Percentiles rank a stretch among this genome's conserved stretches.
phyloP scores from a whole-genome alignment of 2,113 vertebrate genomes.

The Mus musculus region GRCm39 chr5:129178001-129178500 shows the following conservation, averaged over 20 bases:
- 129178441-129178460: background rate
- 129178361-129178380: too few relatives aligned
- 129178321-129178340: background rate
- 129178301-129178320: background rate
- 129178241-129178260: background rate
- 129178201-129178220: background rate
- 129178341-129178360: too few relatives aligned
- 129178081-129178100: too few relatives aligned
- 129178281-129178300: background rate
- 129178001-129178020: background rate
- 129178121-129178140: accelerated
- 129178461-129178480: background rate
- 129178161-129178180: background rate
- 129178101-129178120: background rate
- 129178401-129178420: background rate
- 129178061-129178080: accelerated
- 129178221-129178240: background rate
- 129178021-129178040: accelerated
- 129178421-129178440: background rate
- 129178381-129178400: background rate
- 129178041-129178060: too few relatives aligned
- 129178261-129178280: background rate
- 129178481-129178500: too few relatives aligned
- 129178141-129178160: background rate
- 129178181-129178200: background rate